A percentile compares a stretch with the other conserved stretches of the same genome.
phyloP scores from a whole-genome alignment of 2,797 vertebrate genomes.

The Enteromius afrohamiltoni region DNA sequence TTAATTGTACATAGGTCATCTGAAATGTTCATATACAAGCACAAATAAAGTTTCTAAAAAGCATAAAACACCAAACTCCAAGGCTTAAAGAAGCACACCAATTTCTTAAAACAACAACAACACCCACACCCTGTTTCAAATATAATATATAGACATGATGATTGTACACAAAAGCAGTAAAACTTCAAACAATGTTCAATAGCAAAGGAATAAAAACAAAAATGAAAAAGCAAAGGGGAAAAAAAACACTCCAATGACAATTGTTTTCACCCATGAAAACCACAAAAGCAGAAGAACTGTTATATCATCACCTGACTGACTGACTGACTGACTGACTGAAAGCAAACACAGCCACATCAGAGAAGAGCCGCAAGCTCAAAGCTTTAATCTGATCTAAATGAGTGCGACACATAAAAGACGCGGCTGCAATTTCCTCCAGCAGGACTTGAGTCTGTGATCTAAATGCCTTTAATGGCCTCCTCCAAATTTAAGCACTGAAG shows the following conservation, averaged over 20 bases:
- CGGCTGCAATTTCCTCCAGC: conserved; percentile 72
- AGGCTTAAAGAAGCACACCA: not conserved
- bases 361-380: conserved; percentile 62
- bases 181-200: conserved; percentile 27
- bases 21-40: not conserved
- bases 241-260: not conserved
- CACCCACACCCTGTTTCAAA: not conserved
- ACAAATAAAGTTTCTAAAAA: not conserved
- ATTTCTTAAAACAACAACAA: not conserved
- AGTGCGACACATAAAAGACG: conserved; percentile 74
- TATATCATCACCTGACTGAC: conserved; percentile 66
- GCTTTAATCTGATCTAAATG: conserved; percentile 76
- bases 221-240: conserved; percentile 48
- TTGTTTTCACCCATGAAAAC: conserved; percentile 2
- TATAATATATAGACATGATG: not conserved
- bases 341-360: conserved; percentile 73
- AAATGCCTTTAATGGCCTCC: conserved; percentile 73
- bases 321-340: conserved; percentile 64
- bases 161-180: not conserved
- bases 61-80: not conserved
- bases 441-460: conserved; percentile 72
- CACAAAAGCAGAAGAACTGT: conserved; percentile 38
- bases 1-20: not conserved
- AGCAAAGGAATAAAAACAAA: conserved; percentile 39
- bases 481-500: conserved; percentile 65